Evolutionary conservation across 2,797 vertebrate genomes (phyloP), one percentile per base, ranked within the genome.

Genomic region (Chrysocyon brachyurus): DNA sequence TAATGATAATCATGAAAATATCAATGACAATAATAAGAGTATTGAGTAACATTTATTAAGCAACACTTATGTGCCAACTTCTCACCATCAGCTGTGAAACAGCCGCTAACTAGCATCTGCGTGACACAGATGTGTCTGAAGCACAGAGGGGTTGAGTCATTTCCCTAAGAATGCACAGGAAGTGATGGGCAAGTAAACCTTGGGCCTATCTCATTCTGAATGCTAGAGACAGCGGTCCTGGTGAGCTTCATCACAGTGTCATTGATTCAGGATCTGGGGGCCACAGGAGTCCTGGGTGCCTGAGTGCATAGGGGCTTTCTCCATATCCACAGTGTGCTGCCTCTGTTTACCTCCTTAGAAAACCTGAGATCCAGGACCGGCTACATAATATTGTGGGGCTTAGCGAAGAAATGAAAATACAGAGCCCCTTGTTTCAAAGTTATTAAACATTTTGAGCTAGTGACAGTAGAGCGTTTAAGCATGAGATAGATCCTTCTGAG

Each of bases 331-430:
- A 84, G 11, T 10, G 1, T 73, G 6, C 84, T 81, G 56, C 64
- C 63, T 97, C 24, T 12, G 72, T 52, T 97, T 75, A 40, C 52
- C 61, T 86, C 0, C 21, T 83, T 33, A 54, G 87, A 54, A 81
- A 21, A 88, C 15, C 19, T 31, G 46, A 79, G 16, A 68, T n/a
- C 36, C 16, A 49, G n/a, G 16, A 49, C 24, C 78, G n/a, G 28
- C 49, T 4, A 26, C 17, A 31, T n/a, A 49, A 33, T 68, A 52
- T 33, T 68, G 5, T 6, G 9, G 31, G 61, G 63, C 33, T 73
- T 72, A 26, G 11, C 21, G 49, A 19, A 49, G 40, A 93, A 73
- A 12, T 2, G 63, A 91, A 81, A 36, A 83, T 16, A 3, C 4
- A 72, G 21, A 24, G 3, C 14, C 3, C 6, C 14, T 52, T 77